A percentile compares a stretch with the other conserved stretches of the same genome.
These are phyloP conservation scores for Cyanoliseus patagonus DNA, from an alignment of 2,113 vertebrate genomes.

Conservation along the genomic window DNA sequence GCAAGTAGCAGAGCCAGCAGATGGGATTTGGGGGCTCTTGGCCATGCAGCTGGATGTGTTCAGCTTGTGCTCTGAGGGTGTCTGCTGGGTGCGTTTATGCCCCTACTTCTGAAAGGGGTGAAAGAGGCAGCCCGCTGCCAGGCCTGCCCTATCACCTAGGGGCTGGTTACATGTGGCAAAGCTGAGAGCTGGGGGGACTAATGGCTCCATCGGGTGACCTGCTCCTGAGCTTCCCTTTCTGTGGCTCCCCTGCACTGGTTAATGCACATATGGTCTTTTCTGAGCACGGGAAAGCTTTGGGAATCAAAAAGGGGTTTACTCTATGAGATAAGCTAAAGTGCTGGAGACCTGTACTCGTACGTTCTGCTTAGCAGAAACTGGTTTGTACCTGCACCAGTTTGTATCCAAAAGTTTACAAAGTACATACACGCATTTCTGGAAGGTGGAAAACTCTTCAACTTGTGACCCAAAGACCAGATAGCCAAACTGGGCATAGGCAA, in stretches of 20 bases:
- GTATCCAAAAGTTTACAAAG: background rate
- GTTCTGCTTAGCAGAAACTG: background rate
- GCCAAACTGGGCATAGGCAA: conserved; percentile 75
- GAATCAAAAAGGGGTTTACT: background rate
- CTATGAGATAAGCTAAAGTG: background rate
- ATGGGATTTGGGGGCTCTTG: background rate
- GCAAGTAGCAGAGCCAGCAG: background rate
- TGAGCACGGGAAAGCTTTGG: background rate
- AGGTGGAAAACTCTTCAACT: conserved; percentile 74
- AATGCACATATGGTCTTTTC: background rate
- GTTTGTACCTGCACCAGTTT: background rate
- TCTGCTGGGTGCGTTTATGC: background rate
- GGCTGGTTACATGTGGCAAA: rapidly evolving
- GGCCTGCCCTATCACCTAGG: background rate
- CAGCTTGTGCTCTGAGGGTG: background rate
- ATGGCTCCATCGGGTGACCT: background rate
- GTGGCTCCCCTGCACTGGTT: background rate
- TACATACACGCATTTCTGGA: conserved; percentile 76
- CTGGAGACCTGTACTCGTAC: background rate
- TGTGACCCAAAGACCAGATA: conserved; percentile 75
- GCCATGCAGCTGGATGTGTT: background rate
- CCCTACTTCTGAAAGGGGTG: background rate
- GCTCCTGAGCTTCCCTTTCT: background rate
- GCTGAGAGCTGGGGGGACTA: background rate
- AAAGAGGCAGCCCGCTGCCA: background rate